Percentiles rank a stretch among this genome's conserved stretches.
These are phyloP conservation scores for Melopsittacus undulatus DNA, from an alignment of 2,797 vertebrate genomes.

Conservation along the genomic window DNA sequence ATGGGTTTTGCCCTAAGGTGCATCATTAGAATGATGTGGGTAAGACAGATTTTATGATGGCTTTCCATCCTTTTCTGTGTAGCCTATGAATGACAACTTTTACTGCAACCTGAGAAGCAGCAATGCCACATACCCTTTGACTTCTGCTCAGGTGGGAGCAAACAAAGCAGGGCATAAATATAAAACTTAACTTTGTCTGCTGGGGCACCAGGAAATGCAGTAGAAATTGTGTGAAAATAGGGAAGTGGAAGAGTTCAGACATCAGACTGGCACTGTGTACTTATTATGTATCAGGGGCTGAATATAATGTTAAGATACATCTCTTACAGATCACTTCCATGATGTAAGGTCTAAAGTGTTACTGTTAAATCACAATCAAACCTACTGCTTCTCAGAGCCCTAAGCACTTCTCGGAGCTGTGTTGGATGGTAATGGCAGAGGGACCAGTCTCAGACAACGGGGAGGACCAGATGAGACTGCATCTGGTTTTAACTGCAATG, in stretches of 20 bases:
- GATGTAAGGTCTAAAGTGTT: neutral
- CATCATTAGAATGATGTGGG: neutral
- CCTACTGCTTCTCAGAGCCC: neutral
- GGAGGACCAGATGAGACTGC: neutral
- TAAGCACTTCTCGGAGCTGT: neutral
- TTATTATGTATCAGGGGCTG: neutral
- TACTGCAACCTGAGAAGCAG: neutral
- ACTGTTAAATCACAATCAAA: neutral
- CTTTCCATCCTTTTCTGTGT: neutral
- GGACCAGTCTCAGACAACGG: neutral
- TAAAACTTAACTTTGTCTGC: neutral
- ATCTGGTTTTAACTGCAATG: constrained; percentile 21
- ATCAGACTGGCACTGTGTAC: neutral
- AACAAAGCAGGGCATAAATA: neutral
- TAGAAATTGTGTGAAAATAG: neutral
- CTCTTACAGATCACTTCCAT: neutral
- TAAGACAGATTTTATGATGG: neutral
- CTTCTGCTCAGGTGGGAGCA: neutral
- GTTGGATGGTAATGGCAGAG: neutral
- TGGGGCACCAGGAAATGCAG: neutral
- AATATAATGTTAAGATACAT: neutral
- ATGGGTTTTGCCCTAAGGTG: neutral
- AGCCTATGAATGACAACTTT: neutral
- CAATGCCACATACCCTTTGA: neutral
- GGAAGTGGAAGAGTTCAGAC: neutral